Evolutionary conservation across 2,888 invertebrate species (phyloP), one percentile per base, ranked within the genome.

Genomic region (Lumbricus terrestris): DNA sequence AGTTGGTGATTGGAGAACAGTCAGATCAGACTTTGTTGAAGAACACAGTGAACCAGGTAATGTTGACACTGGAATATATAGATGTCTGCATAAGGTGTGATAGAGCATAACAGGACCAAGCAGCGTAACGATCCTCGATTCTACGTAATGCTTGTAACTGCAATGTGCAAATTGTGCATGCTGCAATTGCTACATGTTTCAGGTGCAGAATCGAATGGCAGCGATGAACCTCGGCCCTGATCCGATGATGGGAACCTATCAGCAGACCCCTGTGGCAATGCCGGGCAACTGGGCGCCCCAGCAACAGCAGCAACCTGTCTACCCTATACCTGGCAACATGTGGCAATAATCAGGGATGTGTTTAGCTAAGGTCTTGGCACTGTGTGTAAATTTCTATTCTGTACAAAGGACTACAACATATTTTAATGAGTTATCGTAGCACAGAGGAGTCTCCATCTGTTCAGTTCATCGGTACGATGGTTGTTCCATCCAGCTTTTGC

Each of bases 201-300:
- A 90, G 90, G 83, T 90, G 15, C 90, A 90, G 82, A 82, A 88
- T 38, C 90, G 89, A 42, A 85, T 90, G 85, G 38, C 54, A 18
- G 85, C 37, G 15, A 83, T 90, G 88, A 90, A 89, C 35, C 69
- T 85, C 18, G 85, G 85, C 35, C 34, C 34, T 88, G 38, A 88
- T 69, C 34, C 85, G 15, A 34, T 88, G 47, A 88, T 88, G 85
- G 47, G 83, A 88, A n/a, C 40, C 85, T 34, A 85, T 88, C 40
- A 40, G 42, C 33, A 88, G 35, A 35, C 90, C 47, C 38, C 88
- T 23, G 35, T 82, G 38, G 47, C 90, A 42, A n/a, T 88, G 88
- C 6, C 47, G 42, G 54, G 88, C 37, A 42, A 90, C n/a, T 42
- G 82, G n/a, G 29, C 82, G 8, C 47, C 35, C 23, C 89, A 83